Conservation (phyloP, 2,888 invertebrate genomes). For the Penaeus monodon region DNA sequence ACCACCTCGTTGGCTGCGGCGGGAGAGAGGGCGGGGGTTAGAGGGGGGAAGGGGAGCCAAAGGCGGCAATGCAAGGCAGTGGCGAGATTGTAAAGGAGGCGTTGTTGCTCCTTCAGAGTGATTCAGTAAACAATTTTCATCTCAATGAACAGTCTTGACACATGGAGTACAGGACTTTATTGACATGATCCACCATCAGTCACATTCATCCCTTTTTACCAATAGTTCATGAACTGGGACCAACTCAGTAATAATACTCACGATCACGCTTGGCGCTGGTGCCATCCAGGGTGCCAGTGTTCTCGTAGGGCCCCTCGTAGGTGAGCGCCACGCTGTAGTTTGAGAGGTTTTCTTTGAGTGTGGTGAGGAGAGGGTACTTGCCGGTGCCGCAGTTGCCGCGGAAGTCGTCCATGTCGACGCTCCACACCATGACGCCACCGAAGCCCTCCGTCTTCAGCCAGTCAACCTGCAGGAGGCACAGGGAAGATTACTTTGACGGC, state of each 20-base stretch:
- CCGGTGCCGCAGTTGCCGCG: slow-evolving; percentile 87
- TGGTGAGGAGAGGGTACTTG: slow-evolving; percentile 88
- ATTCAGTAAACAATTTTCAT: too few species aligned
- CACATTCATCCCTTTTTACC: neutral
- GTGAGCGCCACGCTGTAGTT: slow-evolving; percentile 85
- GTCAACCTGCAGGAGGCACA: slow-evolving; percentile 78
- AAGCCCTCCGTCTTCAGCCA: slow-evolving; percentile 95
- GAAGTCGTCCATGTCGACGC: slow-evolving; percentile 96
- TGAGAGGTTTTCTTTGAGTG: slow-evolving; percentile 87
- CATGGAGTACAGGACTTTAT: too few species aligned
- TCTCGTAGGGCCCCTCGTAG: slow-evolving; percentile 89
- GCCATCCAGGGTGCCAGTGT: slow-evolving; percentile 77
- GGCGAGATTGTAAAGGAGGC: neutral
- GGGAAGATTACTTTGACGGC: neutral
- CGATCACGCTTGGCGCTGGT: slow-evolving; percentile 90
- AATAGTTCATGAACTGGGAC: neutral
- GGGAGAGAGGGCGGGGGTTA: slow-evolving; percentile 40
- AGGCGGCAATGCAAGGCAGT: neutral
- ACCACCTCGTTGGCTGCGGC: slow-evolving; percentile 85
- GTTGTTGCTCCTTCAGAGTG: too few species aligned
- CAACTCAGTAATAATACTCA: slow-evolving; percentile 73
- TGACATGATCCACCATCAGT: neutral
- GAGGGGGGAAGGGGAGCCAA: neutral
- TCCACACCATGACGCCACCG: slow-evolving; percentile 97
- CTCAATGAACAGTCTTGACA: too few species aligned